Evolutionary conservation across 2,888 invertebrate species (phyloP), one percentile per base, ranked within the genome.

Genomic region (Hirtodrosophila confusa): DNA sequence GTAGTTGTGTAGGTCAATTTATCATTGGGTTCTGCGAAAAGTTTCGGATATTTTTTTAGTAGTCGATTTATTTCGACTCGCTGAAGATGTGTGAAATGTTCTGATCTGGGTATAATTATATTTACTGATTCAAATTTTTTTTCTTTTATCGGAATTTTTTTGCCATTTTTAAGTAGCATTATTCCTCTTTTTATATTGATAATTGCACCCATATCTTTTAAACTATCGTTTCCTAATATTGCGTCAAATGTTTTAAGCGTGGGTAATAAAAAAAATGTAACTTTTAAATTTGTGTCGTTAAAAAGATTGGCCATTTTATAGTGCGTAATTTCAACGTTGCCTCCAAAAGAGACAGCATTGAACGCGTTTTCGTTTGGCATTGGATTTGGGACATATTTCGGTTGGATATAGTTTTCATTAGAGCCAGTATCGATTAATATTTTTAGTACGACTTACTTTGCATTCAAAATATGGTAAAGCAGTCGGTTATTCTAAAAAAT

Each of bases 401-500:
- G 49, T 54, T 69, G 57, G 27, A 79, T 65, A 37, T 70, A 72
- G 11, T 74, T 78, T 47, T 35, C 56, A 23, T 71, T 71, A 6
- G 70, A 78, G 3, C 67, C 69, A 3, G 68, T 64, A 24, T 75
- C 69, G 24, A 74, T 70, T 10, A 75, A 23, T 12, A 80, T 65
- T 66, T 64, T 72, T 4, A 75, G 8, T 35, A 40, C 61, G 73
- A 68, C 62, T 69, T 61, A 61, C 50, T 31, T 41, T 56, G 7
- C 53, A 43, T 45, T 75, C 66, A 27, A 70, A 48, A 35, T 74
- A 74, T 0, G 75, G 75, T 33, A 75, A 43, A 72, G 68, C 74
- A 74, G 57, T 45, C 35, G 1, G 37, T 71, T 67, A 69, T 10
- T 56, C 67, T 77, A 69, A 75, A 74, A 75, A 76, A 75, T 70